Conservation (phyloP, 2,888 invertebrate species). For the Limnephilus marmoratus region DNA sequence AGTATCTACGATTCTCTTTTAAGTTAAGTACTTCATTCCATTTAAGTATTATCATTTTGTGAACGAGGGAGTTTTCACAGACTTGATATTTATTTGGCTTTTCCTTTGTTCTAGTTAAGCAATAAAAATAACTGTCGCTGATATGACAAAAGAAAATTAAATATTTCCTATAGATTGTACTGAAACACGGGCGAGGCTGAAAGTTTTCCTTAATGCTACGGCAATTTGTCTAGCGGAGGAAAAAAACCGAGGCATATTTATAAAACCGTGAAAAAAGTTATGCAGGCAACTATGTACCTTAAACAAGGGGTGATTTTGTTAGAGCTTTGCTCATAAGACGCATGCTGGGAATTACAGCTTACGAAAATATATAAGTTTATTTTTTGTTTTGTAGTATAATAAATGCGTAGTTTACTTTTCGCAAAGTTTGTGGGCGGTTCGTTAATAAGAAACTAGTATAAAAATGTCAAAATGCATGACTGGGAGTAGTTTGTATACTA, state of each 20-base stretch:
- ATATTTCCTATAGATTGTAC: slow-evolving; percentile 17
- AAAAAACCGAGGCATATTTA: background rate
- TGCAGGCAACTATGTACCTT: background rate
- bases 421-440: background rate
- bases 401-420: background rate
- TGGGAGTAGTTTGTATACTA: background rate
- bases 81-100: slow-evolving; percentile 31
- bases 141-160: slow-evolving; percentile 40
- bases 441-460: background rate
- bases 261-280: background rate
- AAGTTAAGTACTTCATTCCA: background rate
- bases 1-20: background rate
- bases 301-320: background rate
- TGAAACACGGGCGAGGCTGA: background rate
- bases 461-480: background rate
- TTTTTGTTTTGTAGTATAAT: background rate
- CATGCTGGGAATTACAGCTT: slow-evolving; percentile 2
- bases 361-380: background rate
- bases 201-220: slow-evolving; percentile 21
- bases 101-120: slow-evolving; percentile 32
- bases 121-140: slow-evolving; percentile 40
- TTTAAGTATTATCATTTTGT: slow-evolving; percentile 18
- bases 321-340: background rate
- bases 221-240: background rate
- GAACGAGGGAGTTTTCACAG: background rate